Percentiles rank a stretch among this genome's conserved stretches.
Evolutionary conservation across 2,888 invertebrate genomes (phyloP).

Genomic region (Diadegma fenestrale): DNA sequence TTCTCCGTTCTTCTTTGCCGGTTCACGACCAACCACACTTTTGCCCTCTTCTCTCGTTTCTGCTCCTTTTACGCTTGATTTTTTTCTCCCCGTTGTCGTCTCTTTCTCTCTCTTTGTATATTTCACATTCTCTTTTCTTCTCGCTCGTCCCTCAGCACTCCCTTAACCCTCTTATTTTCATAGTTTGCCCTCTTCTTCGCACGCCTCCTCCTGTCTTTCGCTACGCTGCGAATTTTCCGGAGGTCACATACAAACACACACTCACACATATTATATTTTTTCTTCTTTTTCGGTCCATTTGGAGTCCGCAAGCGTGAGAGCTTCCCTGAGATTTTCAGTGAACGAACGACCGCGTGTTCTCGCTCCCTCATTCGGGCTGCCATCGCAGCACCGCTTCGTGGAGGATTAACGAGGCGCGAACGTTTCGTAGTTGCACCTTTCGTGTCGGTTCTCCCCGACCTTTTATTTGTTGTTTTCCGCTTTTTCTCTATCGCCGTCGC

Average conservation of each 20-base stretch:
- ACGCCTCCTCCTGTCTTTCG: slow-evolving; percentile 10
- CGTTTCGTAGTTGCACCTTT: slow-evolving; percentile 52
- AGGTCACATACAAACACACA: slow-evolving; percentile 12
- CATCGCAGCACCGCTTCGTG: slow-evolving; percentile 14
- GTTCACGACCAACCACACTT: slow-evolving; percentile 34
- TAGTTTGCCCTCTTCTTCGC: slow-evolving; percentile 33
- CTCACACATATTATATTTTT: background rate
- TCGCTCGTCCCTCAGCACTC: slow-evolving; percentile 9
- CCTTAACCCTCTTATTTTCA: slow-evolving; percentile 32
- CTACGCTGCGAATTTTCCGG: slow-evolving; percentile 34
- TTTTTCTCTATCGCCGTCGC: too few relatives aligned
- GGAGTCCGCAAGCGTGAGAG: slow-evolving; percentile 27
- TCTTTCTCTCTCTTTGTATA: slow-evolving; percentile 33
- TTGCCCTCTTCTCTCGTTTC: slow-evolving; percentile 13
- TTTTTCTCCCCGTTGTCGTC: slow-evolving; percentile 50
- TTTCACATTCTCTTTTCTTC: slow-evolving; percentile 36
- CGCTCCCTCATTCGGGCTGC: slow-evolving; percentile 5
- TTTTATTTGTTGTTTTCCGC: slow-evolving; percentile 1
- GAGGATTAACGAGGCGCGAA: slow-evolving; percentile 60
- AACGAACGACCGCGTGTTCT: slow-evolving; percentile 26
- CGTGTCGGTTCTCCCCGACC: slow-evolving; percentile 30
- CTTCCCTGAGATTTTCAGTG: slow-evolving; percentile 46
- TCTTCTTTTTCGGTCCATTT: slow-evolving; percentile 18
- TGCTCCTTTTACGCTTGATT: slow-evolving; percentile 59
- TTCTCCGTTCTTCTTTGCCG: slow-evolving; percentile 28